Evolutionary conservation across 2,797 vertebrate genomes (phyloP), one percentile per base, ranked within the genome.

Genomic region (Tarsius wallacei): DNA sequence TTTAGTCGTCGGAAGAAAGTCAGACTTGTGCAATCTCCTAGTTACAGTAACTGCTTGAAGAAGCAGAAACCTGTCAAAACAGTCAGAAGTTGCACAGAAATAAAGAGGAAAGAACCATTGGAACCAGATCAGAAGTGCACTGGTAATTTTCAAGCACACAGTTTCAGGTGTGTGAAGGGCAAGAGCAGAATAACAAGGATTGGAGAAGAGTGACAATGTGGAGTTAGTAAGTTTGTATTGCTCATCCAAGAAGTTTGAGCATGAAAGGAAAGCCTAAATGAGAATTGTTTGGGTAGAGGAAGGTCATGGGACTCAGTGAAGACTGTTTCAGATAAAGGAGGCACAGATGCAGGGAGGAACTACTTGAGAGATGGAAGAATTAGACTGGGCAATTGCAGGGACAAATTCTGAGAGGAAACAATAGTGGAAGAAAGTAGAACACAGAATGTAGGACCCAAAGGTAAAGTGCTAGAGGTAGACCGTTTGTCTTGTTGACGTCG

Each of bases 91-190:
- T 88, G 9, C 42, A 61, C 51, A 85, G 53, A 93, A 80, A 57
- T 59, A 77, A 90, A 21, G 51, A 49, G 24, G 70, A 87, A 78
- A 88, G 11, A 47, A 64, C 24, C 61, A 9, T 64, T 36, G 68
- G 51, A 28, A 87, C 71, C 51, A 74, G 31, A 28, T 81, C 47
- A 91, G 74, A 82, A 91, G 74, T 15, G 21, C 33, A 22, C 49
- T 87, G 31, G 14, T 90, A 42, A 42, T 68, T 94, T 97, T 87
- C 33, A 87, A 26, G 63, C n/a, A 6, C 82, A 24, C 73, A 16
- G 10, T 88, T 84, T 82, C 74, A 93, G 53, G 17, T 63, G 42
- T 87, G 19, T 87, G 74, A 81, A 57, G 24, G 63, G 6, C 31
- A 70, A 13, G 31, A 93, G 24, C 55, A 74, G 59, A 86, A n/a